phyloP scores from a whole-genome alignment of 2,113 vertebrate species.

The Platysternon megacephalum region DNA sequence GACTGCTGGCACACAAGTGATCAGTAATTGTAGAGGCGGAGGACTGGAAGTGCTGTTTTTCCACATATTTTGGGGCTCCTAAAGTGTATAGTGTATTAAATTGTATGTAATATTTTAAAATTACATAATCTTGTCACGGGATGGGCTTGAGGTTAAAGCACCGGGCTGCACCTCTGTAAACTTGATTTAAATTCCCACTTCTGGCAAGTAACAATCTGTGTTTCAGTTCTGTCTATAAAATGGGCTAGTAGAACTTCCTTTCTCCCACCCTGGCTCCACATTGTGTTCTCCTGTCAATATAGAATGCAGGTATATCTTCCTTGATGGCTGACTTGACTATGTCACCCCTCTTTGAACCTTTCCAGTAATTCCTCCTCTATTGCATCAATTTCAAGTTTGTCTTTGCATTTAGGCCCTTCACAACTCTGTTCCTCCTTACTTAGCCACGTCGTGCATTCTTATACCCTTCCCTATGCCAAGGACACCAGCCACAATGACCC shows the following conservation, averaged over 20 bases:
- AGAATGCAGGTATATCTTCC: neutral
- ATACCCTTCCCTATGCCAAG: no score
- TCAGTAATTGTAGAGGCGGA: neutral
- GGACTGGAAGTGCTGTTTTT: neutral
- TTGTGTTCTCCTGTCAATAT: neutral
- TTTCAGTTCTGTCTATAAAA: neutral
- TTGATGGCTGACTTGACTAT: neutral
- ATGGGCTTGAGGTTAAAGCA: neutral
- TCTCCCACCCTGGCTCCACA: neutral
- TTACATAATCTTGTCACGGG: neutral
- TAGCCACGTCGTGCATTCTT: no score
- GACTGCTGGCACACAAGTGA: neutral
- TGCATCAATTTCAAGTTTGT: no score
- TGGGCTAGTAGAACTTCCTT: rapidly evolving
- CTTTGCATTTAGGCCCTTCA: no score
- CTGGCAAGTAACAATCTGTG: neutral
- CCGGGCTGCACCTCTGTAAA: neutral
- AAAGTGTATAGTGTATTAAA: neutral
- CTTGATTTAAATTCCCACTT: neutral
- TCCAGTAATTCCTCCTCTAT: neutral
- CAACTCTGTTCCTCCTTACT: no score
- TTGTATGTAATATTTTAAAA: neutral
- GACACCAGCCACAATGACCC: no score
- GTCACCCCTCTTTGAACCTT: neutral
- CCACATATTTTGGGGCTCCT: neutral